Conservation (phyloP, 2,113 vertebrate genomes). For the Scortum barcoo region DNA sequence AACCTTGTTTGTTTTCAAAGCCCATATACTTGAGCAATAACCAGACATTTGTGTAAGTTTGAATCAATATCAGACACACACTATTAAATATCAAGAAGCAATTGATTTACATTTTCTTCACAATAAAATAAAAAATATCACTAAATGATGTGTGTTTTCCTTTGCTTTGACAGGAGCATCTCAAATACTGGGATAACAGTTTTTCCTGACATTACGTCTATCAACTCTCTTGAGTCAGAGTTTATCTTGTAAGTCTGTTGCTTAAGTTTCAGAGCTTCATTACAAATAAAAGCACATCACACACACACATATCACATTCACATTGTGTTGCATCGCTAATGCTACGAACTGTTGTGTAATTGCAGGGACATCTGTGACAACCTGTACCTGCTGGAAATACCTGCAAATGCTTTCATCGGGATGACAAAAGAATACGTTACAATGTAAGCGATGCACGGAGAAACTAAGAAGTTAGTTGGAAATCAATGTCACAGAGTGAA, state of each 20-base stretch:
- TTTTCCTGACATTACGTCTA: constrained; percentile 89
- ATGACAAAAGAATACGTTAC: constrained; percentile 88
- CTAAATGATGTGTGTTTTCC: neutral
- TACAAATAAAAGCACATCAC: neutral
- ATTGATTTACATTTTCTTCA: neutral
- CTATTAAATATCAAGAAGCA: neutral
- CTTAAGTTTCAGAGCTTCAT: neutral
- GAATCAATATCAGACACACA: neutral
- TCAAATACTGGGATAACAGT: constrained; percentile 89
- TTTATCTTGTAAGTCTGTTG: constrained; percentile 90
- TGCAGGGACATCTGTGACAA: constrained; percentile 92
- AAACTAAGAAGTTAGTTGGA: neutral
- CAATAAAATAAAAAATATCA: neutral
- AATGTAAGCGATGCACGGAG: constrained; percentile 84
- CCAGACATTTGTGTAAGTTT: neutral
- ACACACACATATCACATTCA: neutral
- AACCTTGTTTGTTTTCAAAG: neutral
- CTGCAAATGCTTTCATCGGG: constrained; percentile 88
- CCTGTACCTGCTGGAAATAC: constrained; percentile 86
- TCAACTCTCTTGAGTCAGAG: constrained; percentile 86
- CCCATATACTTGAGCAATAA: neutral
- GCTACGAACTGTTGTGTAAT: neutral
- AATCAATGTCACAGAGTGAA: neutral
- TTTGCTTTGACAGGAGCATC: constrained; percentile 85
- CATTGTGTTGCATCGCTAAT: too few species aligned